Percentiles rank a stretch among this genome's conserved stretches.
phyloP scores from a whole-genome alignment of 53 echinoderm and acorn worm genomes.

The Echinarachnius parma region DNA sequence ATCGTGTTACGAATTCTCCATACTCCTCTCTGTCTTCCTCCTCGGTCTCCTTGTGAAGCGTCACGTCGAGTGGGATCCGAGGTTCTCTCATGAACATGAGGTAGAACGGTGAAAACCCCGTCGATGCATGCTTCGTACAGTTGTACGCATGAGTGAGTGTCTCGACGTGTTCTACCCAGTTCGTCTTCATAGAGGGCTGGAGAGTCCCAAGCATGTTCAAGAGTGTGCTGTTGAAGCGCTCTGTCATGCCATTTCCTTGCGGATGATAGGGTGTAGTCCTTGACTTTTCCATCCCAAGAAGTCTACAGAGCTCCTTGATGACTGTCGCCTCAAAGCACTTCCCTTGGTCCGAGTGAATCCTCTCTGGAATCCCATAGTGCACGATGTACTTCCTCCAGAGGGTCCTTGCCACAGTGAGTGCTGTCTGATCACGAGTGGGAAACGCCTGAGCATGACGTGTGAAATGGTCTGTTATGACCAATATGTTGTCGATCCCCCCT shows the following conservation, averaged over 20 bases:
- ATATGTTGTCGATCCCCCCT: slow-evolving; percentile 26
- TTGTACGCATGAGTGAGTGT: slow-evolving; percentile 44
- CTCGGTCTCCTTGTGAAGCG: not conserved
- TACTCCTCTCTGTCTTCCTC: not conserved
- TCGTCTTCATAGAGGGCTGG: slow-evolving; percentile 1
- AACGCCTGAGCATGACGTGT: slow-evolving; percentile 38
- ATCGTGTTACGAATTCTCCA: not conserved
- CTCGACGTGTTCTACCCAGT: slow-evolving; percentile 25
- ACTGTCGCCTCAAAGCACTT: slow-evolving; percentile 34
- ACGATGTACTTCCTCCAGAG: slow-evolving; percentile 45
- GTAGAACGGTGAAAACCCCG: slow-evolving; percentile 42
- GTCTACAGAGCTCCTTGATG: slow-evolving; percentile 21
- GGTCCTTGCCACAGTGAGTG: slow-evolving; percentile 41
- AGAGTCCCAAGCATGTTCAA: slow-evolving; percentile 46
- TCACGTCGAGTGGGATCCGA: slow-evolving; percentile 21
- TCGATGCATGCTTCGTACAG: slow-evolving; percentile 30
- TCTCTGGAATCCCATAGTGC: slow-evolving; percentile 34
- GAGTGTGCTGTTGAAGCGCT: slow-evolving; percentile 41
- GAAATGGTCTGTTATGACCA: slow-evolving; percentile 47
- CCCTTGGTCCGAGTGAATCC: slow-evolving; percentile 38
- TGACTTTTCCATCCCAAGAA: slow-evolving; percentile 25
- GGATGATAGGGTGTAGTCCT: slow-evolving; percentile 42
- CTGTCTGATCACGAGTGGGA: slow-evolving; percentile 46
- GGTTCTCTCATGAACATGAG: slow-evolving; percentile 39
- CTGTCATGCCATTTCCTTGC: slow-evolving; percentile 42